phyloP scores from a whole-genome alignment of 2,113 vertebrate genomes.

The Grus americana region DNA sequence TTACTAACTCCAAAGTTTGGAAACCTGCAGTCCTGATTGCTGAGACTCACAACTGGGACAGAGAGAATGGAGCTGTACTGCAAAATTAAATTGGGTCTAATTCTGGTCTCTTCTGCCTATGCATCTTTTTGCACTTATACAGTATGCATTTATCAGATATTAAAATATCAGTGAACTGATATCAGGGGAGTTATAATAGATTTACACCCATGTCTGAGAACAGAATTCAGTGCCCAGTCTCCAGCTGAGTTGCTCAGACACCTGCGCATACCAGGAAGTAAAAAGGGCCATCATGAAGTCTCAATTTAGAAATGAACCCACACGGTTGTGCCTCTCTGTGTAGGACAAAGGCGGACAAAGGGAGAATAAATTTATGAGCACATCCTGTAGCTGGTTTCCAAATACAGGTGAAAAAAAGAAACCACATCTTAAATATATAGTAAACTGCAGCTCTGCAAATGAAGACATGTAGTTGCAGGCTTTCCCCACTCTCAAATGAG shows the following conservation, averaged over 20 bases:
- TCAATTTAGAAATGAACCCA: not conserved
- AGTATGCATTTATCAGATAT: not conserved
- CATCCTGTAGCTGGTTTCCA: not conserved
- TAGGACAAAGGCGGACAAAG: not conserved
- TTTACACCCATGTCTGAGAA: not conserved
- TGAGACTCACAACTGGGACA: not conserved
- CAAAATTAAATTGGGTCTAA: not conserved
- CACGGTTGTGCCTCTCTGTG: not conserved
- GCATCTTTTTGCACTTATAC: not conserved
- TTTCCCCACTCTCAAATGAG: not conserved
- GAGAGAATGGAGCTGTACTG: not conserved
- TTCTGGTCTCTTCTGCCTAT: not conserved
- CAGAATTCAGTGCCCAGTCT: not conserved
- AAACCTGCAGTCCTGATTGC: not conserved
- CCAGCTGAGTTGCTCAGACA: not conserved
- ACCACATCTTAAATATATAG: accelerated
- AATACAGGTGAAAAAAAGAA: not conserved
- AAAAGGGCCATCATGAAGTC: not conserved
- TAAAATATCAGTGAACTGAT: not conserved
- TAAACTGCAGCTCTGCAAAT: not conserved
- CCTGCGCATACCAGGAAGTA: not conserved
- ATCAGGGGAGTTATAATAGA: not conserved
- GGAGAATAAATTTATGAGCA: not conserved
- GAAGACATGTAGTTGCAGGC: not conserved
- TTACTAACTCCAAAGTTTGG: not conserved